Percentiles rank a stretch among this genome's conserved stretches.
phyloP scores from a whole-genome alignment of 2,113 vertebrate species.

The Neogale vison region DNA sequence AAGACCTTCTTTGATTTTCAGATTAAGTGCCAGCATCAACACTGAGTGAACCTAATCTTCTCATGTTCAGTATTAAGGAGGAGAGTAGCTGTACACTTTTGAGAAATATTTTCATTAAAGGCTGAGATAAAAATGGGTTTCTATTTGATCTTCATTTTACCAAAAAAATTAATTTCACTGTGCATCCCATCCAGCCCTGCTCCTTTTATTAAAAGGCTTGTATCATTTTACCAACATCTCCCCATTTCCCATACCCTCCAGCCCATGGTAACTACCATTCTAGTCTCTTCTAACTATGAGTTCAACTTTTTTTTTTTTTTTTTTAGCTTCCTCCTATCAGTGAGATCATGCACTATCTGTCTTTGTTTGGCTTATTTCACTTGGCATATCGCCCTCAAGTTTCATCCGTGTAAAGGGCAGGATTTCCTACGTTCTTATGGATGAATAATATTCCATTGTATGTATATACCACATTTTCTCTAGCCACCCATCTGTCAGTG shows the following conservation, averaged over 20 bases:
- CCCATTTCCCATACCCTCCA: neutral
- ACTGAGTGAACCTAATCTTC: neutral
- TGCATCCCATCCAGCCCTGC: neutral
- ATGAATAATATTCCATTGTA: neutral
- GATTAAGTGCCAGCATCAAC: neutral
- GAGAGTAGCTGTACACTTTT: neutral
- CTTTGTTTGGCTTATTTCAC: neutral
- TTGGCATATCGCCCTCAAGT: neutral
- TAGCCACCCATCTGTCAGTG: neutral
- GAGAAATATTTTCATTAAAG: conserved; percentile 9
- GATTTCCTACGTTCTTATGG: neutral
- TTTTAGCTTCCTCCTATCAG: neutral
- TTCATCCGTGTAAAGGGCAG: neutral
- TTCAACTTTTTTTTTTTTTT: neutral
- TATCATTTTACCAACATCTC: neutral
- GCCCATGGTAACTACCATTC: neutral
- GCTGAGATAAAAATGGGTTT: conserved; percentile 26
- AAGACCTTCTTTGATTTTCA: conserved; percentile 18
- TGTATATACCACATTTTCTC: neutral
- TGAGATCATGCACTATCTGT: neutral
- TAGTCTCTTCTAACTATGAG: neutral
- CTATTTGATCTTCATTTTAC: neutral
- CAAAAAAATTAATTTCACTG: conserved; percentile 7
- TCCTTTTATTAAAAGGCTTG: neutral
- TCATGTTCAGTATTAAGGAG: neutral